A percentile compares a stretch with the other conserved stretches of the same genome.
Conservation (phyloP, 2,888 invertebrate genomes). For the Linnaemya vulpina region DNA sequence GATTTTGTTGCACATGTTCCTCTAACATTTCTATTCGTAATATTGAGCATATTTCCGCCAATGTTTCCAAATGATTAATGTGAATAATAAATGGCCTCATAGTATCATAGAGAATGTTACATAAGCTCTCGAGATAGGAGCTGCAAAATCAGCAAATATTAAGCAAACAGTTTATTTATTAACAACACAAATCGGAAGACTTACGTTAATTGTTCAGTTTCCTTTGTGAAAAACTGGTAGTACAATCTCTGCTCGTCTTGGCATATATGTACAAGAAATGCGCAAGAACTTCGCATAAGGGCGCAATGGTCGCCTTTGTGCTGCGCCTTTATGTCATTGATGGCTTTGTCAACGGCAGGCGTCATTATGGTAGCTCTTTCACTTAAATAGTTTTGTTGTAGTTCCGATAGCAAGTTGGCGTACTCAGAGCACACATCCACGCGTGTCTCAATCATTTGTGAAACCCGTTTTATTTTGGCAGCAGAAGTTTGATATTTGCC, state of each 20-base stretch:
- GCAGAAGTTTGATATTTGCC: conserved; percentile 98
- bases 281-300: conserved; percentile 92
- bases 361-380: conserved; percentile 88
- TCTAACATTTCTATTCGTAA: conserved; percentile 95
- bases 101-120: conserved; percentile 94
- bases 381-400: conserved; percentile 91
- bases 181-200: conserved; percentile 68
- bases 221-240: conserved; percentile 92
- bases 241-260: conserved; percentile 97
- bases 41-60: conserved; percentile 98
- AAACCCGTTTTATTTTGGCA: conserved; percentile 90
- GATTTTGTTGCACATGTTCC: conserved; percentile 93
- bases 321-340: conserved; percentile 86
- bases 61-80: conserved; percentile 97
- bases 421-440: conserved; percentile 89
- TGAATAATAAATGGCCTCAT: conserved; percentile 97
- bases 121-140: conserved; percentile 92
- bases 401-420: conserved; percentile 88
- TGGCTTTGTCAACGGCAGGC: conserved; percentile 88
- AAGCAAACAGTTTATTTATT: background rate
- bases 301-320: conserved; percentile 91
- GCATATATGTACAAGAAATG: conserved; percentile 95
- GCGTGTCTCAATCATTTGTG: conserved; percentile 91
- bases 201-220: conserved; percentile 87
- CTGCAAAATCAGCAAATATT: conserved; percentile 80